Evolutionary conservation across 2,888 invertebrate species (phyloP).

Genomic region (Erpobdella octoculata): DNA sequence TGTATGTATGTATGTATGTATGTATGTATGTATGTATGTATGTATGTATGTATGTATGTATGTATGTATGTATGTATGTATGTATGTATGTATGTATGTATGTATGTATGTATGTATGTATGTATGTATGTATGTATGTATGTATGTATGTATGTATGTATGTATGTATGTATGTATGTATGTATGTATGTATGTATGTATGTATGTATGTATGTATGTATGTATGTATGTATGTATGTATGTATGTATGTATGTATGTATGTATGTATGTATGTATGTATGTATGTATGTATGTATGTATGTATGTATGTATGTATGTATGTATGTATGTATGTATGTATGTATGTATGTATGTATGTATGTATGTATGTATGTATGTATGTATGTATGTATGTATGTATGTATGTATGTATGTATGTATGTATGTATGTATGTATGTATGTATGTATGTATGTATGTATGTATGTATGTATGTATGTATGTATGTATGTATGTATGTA

Average conservation of each 20-base stretch:
- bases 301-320: too few species aligned
- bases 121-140: not conserved
- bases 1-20: constrained; percentile 32
- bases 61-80: not conserved
- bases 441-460: too few species aligned
- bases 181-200: not conserved
- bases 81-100: not conserved
- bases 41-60: constrained; percentile 26
- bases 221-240: not conserved
- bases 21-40: constrained; percentile 30
- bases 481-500: too few species aligned
- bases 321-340: too few species aligned
- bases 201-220: not conserved
- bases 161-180: not conserved
- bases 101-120: not conserved
- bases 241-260: not conserved
- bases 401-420: too few species aligned
- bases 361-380: too few species aligned
- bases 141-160: not conserved
- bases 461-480: too few species aligned
- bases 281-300: too few species aligned
- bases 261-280: not conserved
- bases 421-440: too few species aligned
- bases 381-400: too few species aligned
- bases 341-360: too few species aligned